Conservation (phyloP, 1,140 invertebrate genomes). For the Drosophila trapezifrons region DNA sequence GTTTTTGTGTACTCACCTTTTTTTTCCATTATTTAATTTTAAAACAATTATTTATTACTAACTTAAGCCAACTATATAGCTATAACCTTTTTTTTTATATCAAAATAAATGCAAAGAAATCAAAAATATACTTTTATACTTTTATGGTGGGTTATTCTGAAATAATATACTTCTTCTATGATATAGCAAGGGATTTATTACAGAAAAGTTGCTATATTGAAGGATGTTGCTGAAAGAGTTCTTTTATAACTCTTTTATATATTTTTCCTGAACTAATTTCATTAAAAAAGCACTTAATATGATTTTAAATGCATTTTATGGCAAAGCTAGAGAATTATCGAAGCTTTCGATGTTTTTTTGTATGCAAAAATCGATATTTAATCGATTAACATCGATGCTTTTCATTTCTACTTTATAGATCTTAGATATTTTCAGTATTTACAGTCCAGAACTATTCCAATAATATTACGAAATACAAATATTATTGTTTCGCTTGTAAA, state of each 20-base stretch:
- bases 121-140: too few relatives aligned
- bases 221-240: too few relatives aligned
- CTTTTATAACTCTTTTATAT: background rate
- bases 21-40: slow-evolving; percentile 71
- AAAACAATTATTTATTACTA: slow-evolving; percentile 38
- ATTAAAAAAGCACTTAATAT: too few relatives aligned
- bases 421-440: background rate
- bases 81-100: slow-evolving; percentile 26
- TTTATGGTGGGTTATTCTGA: too few relatives aligned
- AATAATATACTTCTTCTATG: background rate
- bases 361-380: too few relatives aligned
- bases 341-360: too few relatives aligned
- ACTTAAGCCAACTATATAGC: slow-evolving; percentile 9
- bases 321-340: too few relatives aligned
- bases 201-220: too few relatives aligned
- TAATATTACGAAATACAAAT: background rate
- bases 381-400: too few relatives aligned
- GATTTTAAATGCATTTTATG: too few relatives aligned
- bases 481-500: background rate
- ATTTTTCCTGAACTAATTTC: background rate
- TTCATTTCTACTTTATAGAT: background rate
- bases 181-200: too few relatives aligned
- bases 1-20: slow-evolving; percentile 64
- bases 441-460: background rate
- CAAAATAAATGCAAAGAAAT: slow-evolving; percentile 59